Evolutionary conservation across 2,113 vertebrate species (phyloP).

Genomic region (Clarias magur): DNA sequence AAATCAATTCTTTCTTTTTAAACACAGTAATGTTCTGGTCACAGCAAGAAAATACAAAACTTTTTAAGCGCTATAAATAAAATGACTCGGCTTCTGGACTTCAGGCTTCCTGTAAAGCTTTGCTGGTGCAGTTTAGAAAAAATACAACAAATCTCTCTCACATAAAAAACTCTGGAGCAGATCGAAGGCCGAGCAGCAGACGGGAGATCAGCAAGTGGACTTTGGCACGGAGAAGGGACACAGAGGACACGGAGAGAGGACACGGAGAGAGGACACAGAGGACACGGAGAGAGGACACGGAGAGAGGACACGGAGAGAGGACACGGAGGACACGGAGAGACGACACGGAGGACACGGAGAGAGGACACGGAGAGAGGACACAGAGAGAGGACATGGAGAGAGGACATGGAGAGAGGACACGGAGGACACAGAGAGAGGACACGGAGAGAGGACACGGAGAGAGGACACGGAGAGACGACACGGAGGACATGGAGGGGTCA

Average conservation of each 20-base stretch:
- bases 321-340: too few species aligned
- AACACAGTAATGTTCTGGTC: not conserved
- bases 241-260: too few species aligned
- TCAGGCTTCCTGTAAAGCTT: not conserved
- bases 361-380: too few species aligned
- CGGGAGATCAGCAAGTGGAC: not conserved
- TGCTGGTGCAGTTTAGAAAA: slow-evolving; percentile 8
- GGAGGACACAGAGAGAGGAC: too few species aligned
- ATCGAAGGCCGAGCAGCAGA: not conserved
- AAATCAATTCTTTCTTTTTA: not conserved
- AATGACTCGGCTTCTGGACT: not conserved
- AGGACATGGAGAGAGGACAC: not conserved
- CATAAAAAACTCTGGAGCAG: not conserved
- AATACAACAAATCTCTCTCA: not conserved
- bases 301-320: too few species aligned
- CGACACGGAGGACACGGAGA: too few species aligned
- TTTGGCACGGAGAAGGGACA: not conserved
- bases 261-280: too few species aligned
- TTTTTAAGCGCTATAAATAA: not conserved
- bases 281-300: too few species aligned
- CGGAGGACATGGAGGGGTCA: not conserved
- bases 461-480: not conserved
- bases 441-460: too few species aligned
- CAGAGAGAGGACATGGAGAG: too few species aligned
- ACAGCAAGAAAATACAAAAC: not conserved